phyloP scores from a whole-genome alignment of 2,888 invertebrate species.

The Melinaea marsaeus region DNA sequence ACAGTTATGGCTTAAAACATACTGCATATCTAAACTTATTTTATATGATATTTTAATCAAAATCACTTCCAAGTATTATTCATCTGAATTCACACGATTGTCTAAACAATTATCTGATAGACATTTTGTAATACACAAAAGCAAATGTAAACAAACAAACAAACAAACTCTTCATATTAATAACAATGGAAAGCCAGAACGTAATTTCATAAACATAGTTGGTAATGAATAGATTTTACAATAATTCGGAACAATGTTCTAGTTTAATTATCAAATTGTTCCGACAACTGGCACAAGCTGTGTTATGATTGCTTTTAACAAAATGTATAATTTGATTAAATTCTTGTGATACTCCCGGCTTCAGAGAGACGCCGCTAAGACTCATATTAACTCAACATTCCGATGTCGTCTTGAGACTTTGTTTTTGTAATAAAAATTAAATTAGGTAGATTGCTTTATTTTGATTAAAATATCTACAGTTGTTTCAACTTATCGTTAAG shows the following conservation, averaged over 20 bases:
- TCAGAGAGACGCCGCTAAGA: background rate
- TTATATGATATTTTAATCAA: too few species aligned
- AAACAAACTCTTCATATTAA: too few species aligned
- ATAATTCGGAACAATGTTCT: background rate
- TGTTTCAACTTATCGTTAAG: too few species aligned
- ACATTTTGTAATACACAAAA: too few species aligned
- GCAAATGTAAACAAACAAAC: too few species aligned
- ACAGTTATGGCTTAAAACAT: too few species aligned
- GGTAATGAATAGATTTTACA: background rate
- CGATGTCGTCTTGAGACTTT: background rate
- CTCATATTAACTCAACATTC: background rate
- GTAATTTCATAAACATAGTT: slow-evolving; percentile 2
- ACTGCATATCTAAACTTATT: too few species aligned
- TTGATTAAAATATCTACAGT: too few species aligned
- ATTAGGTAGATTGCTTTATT: too few species aligned
- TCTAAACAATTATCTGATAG: too few species aligned
- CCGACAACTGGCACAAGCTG: slow-evolving; percentile 28
- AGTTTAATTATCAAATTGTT: slow-evolving; percentile 32
- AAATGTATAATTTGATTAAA: slow-evolving; percentile 34
- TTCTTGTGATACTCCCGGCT: slow-evolving; percentile 18
- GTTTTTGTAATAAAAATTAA: background rate
- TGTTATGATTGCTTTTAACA: slow-evolving; percentile 31
- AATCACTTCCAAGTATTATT: too few species aligned
- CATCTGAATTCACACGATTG: too few species aligned
- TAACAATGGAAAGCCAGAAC: background rate